Conservation (phyloP, 1,140 invertebrate genomes). For the Cydia amplana region DNA sequence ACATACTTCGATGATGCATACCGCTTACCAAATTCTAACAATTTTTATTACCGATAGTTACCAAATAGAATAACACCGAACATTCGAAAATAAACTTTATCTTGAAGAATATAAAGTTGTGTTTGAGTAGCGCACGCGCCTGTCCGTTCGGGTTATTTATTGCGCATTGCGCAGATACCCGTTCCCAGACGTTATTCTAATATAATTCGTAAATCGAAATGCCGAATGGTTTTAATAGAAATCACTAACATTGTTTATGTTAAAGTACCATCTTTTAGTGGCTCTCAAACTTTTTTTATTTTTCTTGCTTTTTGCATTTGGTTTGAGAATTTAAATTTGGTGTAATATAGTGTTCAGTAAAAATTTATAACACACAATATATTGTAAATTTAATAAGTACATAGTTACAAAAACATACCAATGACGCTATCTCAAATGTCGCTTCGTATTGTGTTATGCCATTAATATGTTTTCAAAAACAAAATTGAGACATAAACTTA, state of each 20-base stretch:
- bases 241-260: constrained; percentile 76
- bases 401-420: too few relatives aligned
- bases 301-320: background rate
- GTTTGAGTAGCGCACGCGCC: constrained; percentile 42
- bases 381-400: too few relatives aligned
- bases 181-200: constrained; percentile 72
- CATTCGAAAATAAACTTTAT: constrained; percentile 47
- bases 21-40: constrained; percentile 55
- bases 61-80: constrained; percentile 22
- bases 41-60: constrained; percentile 39
- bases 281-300: constrained; percentile 58
- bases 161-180: constrained; percentile 66
- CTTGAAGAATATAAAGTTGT: constrained; percentile 39
- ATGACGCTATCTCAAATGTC: too few relatives aligned
- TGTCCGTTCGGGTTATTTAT: constrained; percentile 66
- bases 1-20: constrained; percentile 41
- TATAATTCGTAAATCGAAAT: constrained; percentile 74
- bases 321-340: background rate
- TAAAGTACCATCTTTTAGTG: constrained; percentile 58
- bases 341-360: background rate
- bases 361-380: too few relatives aligned
- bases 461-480: too few relatives aligned
- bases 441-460: too few relatives aligned
- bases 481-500: too few relatives aligned
- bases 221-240: constrained; percentile 75